Evolutionary conservation across 2,113 vertebrate genomes (phyloP).

Genomic region (Chloropsis hardwickii): DNA sequence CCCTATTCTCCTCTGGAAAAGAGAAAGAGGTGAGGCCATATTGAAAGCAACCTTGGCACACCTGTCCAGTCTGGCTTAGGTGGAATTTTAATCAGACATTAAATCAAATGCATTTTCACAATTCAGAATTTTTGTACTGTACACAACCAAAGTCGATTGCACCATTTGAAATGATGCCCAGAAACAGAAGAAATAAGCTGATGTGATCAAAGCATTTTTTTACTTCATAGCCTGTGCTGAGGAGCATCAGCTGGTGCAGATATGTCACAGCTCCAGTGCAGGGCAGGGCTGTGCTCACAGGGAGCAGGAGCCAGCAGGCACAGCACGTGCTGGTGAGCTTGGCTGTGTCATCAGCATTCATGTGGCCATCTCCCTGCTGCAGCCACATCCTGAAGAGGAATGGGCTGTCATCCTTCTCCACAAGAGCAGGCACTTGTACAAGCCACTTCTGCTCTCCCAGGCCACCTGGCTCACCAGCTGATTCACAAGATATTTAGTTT

Average conservation of each 20-base stretch:
- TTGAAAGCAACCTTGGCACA: background rate
- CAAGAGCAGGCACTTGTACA: background rate
- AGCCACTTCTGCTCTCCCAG: background rate
- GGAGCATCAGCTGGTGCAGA: background rate
- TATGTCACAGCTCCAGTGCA: accelerated
- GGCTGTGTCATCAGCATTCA: accelerated
- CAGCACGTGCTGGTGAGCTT: background rate
- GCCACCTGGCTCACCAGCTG: background rate
- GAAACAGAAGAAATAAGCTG: background rate
- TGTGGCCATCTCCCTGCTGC: background rate
- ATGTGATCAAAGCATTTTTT: background rate
- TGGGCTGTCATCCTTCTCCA: background rate
- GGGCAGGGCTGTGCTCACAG: background rate
- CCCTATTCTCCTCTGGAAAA: background rate
- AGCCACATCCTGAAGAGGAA: background rate
- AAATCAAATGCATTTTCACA: background rate
- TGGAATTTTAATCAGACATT: background rate
- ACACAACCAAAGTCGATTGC: constrained; percentile 5
- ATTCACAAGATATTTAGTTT: background rate
- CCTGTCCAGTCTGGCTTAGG: background rate
- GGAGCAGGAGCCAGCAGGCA: background rate
- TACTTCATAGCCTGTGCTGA: background rate
- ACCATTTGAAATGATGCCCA: background rate
- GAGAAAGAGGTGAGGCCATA: background rate
- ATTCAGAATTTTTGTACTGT: background rate